These are phyloP conservation scores for Peromyscus eremicus DNA, from an alignment of 2,797 vertebrate species.

Conservation along the genomic window DNA sequence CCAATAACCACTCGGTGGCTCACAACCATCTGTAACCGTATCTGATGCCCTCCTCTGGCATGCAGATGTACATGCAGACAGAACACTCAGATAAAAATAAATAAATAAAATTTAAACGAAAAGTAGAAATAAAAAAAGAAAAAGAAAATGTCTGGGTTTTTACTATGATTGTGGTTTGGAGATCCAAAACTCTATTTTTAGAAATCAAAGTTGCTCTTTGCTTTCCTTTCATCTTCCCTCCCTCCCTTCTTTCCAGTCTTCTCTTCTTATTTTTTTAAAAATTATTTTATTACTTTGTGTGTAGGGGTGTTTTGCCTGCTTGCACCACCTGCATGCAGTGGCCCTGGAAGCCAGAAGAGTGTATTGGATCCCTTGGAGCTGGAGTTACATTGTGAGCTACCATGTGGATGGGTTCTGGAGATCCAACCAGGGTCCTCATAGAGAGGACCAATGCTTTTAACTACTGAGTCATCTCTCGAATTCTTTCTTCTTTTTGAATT, in stretches of 20 bases:
- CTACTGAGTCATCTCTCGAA: background rate
- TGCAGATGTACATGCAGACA: background rate
- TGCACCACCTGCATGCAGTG: background rate
- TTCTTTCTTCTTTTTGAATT: background rate
- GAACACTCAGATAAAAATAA: background rate
- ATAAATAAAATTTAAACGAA: background rate
- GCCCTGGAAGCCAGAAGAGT: background rate
- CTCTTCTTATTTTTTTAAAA: background rate
- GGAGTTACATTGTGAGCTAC: background rate
- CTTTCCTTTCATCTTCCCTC: background rate
- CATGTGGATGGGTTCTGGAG: background rate
- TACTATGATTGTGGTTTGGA: background rate
- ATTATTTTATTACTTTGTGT: background rate
- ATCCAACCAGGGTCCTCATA: background rate
- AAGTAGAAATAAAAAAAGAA: background rate
- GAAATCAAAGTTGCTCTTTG: slow-evolving; percentile 29
- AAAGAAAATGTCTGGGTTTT: background rate
- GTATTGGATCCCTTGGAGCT: too few relatives aligned
- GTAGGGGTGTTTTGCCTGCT: background rate
- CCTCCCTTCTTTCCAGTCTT: background rate
- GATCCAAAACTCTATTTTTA: slow-evolving; percentile 31
- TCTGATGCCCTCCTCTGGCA: background rate
- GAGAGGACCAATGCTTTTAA: background rate
- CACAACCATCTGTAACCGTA: background rate
- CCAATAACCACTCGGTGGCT: background rate